Base-by-base conservation (phyloP, 2,797 vertebrate genomes). In the Tapirus indicus region DNA sequence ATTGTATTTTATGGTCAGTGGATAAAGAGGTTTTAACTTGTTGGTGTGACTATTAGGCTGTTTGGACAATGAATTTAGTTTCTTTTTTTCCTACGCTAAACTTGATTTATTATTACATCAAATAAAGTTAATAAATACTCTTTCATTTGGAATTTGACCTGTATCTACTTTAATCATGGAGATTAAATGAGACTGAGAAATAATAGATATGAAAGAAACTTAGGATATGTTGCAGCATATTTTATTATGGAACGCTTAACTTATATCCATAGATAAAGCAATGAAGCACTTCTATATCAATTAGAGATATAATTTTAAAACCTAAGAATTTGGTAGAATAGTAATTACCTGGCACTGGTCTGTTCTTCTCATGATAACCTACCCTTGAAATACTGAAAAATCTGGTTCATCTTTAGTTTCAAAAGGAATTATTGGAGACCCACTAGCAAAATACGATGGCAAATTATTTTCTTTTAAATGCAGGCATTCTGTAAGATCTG, bases 91-190 rank as follows among this genome's bases (percentile, higher is more conserved):
- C 49, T 92, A 56, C 54, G 20, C 23, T 93, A 77, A 84, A 79
- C 95, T 80, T 96, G 66, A 95, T 94, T 96, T 97, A 97, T 96
- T 97, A 95, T 88, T 98, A 66, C 38, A 83, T 49, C 71, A 97
- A 91, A 95, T 97, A 93, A 94, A 96, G 49, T 96, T 98, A 97
- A 96, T 47, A 97, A 98, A 97, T 83, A 91, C n/a, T 95, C 12
- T 97, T 94, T 97, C 91, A 60, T 58, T 74, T 92, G 91, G 62
- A 96, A 91, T 98, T 87, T 95, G 54, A 21, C 68, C 93, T 68
- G 52, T 78, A 75, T 97, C 32, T 97, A 49, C 66, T 98, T 71
- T 97, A 92, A 97, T 97, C 96, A 82, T 87, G 18, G 12, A 93
- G 60, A 96, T 98, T 88, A 96, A 93, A 72, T 79, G 68, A 80